Evolutionary conservation across 2,113 vertebrate species (phyloP), one percentile per base, ranked within the genome.

Genomic region (Noctilio leporinus): DNA sequence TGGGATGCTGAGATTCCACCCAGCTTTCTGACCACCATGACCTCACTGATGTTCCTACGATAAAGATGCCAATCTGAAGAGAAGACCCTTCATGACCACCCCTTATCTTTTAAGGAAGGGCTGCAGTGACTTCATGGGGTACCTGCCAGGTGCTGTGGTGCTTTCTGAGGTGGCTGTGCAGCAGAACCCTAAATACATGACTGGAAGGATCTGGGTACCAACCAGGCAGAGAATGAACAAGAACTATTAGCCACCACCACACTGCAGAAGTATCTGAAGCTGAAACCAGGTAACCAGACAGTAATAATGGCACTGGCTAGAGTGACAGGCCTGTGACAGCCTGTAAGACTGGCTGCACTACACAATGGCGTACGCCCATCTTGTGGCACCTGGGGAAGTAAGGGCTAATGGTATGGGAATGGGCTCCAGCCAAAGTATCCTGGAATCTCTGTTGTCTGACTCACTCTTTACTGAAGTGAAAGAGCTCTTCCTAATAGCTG

Each of bases 161-260:
- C 99, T 99, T 57, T 99, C 99, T 94, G 99, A 99, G 97, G 99
- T 99, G 12, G 99, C 99, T 0, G 99, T 99, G 62, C 99, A 99
- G 94, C 99, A 98, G 97, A 99, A 99, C 62, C 99, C 99, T 30
- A 98, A 99, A 81, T 99, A 99, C 93, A 99, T 99, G 98, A 99
- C 38, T 99, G 99, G 99, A 99, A 99, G 88, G 99, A 99, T 96
- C 98, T 99, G 98, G 99, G 99, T 83, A 99, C 99, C n/a, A 99
- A 99, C 62, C 99, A 99, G 97, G 99, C 99, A 57, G 99, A 99
- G 98, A 99, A 99, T 0, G 99, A 99, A 33, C 99, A 99, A 91
- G 99, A 99, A 89, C 99, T 99, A 87, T 98, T 99, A 47, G 99
- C 99, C 4, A 99, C 99, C 98, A 99, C 99, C 3, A 99, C 99